Evolutionary conservation across 2,113 vertebrate genomes (phyloP), one percentile per base, ranked within the genome.

Genomic region (Orcinus orca): DNA sequence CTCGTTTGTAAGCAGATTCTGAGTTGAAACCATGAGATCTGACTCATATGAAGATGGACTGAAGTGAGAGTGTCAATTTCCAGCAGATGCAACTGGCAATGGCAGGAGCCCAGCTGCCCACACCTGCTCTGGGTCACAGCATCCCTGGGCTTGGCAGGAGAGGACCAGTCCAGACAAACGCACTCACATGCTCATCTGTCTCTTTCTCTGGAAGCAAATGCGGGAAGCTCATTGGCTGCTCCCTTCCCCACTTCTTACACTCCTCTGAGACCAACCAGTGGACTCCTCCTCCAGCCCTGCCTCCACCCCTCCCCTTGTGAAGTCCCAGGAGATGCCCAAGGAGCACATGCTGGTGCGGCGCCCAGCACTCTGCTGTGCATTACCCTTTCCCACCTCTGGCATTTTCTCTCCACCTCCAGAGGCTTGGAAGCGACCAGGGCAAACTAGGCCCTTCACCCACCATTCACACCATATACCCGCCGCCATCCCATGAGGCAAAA

Each of bases 401-500:
- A 44, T 87, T 95, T 94, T 73, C 83, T 88, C 38, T 85, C 83
- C 92, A 67, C 76, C 86, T 79, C 79, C 87, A 96, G 97, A 92
- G 95, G 84, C 82, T 83, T 10, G 79, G 79, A 87, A 96, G 60
- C 68, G 41, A 76, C 21, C 50, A 25, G 95, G 84, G 58, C 77
- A 93, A 85, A 74, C 26, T 2, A 25, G 55, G 81, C 91, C 96
- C 87, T 82, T 83, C 38, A 38, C 81, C 87, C n/a, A 13, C 86
- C 96, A 71, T 90, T 84, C 79, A 77, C 53, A 86, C 55, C 97
- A 58, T 60, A 58, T 50, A 60, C 92, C 90, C 95, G 86, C 93
- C 74, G 12, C 89, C 96, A 97, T 98, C 96, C 95, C 96, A 81
- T 38, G 70, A 97, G 98, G 95, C 96, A 98, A 55, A 36, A 53